These are phyloP conservation scores for Tyrannus savana DNA, from an alignment of 2,113 vertebrate genomes.

Conservation along the genomic window DNA sequence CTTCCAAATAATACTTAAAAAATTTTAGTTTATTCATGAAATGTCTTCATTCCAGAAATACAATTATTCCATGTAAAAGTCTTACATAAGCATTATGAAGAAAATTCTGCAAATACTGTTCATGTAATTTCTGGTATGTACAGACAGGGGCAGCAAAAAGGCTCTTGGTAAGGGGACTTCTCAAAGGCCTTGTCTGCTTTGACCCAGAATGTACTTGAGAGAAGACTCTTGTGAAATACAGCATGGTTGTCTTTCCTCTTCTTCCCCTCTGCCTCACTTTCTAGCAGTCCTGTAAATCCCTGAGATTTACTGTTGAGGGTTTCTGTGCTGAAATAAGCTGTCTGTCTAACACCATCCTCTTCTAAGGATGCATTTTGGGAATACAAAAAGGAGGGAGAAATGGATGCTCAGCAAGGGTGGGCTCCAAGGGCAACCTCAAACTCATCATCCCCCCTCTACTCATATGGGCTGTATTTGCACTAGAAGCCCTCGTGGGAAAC, in stretches of 20 bases:
- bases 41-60: neutral
- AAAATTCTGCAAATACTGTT: neutral
- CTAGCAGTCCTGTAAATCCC: neutral
- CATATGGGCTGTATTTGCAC: neutral
- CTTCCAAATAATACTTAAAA: neutral
- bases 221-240: neutral
- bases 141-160: slow-evolving; percentile 45
- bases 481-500: neutral
- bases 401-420: neutral
- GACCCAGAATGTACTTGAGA: neutral
- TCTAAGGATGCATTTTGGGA: neutral
- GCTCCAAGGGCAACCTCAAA: neutral
- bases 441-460: neutral
- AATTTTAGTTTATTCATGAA: neutral
- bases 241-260: neutral
- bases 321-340: neutral
- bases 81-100: neutral
- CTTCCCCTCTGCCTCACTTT: neutral
- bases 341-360: neutral
- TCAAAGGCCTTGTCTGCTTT: neutral
- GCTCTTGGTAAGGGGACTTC: neutral
- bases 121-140: neutral
- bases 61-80: neutral
- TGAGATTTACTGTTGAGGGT: neutral
- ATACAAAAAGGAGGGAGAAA: neutral